These are phyloP conservation scores for Varanus salvator DNA, from an alignment of 2,113 vertebrate genomes.

Conservation along the genomic window DNA sequence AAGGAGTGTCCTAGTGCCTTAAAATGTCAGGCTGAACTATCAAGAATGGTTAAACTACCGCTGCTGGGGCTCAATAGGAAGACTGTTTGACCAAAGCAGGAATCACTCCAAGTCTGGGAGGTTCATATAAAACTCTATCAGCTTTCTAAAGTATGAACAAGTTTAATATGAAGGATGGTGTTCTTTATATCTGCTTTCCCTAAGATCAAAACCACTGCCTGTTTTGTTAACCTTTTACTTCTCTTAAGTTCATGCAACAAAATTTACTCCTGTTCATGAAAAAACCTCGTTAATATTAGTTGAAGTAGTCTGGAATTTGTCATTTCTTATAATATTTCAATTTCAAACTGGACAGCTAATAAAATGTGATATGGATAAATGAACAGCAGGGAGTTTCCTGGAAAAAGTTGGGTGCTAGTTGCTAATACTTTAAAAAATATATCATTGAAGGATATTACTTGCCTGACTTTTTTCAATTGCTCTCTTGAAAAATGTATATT, in stretches of 20 bases:
- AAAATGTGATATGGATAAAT: slow-evolving; percentile 27
- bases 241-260: not conserved
- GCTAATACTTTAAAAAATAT: no score
- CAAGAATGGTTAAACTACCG: not conserved
- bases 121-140: not conserved
- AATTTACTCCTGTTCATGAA: not conserved
- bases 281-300: fast-evolving
- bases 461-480: not conserved
- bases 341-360: not conserved
- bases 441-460: fast-evolving
- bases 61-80: not conserved
- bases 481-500: not conserved
- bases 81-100: not conserved
- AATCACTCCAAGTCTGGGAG: not conserved
- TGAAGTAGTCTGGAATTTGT: no score
- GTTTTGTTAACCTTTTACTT: not conserved
- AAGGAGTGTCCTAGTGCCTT: fast-evolving
- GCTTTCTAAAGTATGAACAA: not conserved
- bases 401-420: not conserved
- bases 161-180: not conserved
- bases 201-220: fast-evolving
- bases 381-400: slow-evolving; percentile 15
- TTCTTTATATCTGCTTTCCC: not conserved
- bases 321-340: fast-evolving
- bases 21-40: no score